A percentile compares a stretch with the other conserved stretches of the same genome.
Conservation (phyloP, 2,888 invertebrate genomes). For the Hymenopus coronatus region DNA sequence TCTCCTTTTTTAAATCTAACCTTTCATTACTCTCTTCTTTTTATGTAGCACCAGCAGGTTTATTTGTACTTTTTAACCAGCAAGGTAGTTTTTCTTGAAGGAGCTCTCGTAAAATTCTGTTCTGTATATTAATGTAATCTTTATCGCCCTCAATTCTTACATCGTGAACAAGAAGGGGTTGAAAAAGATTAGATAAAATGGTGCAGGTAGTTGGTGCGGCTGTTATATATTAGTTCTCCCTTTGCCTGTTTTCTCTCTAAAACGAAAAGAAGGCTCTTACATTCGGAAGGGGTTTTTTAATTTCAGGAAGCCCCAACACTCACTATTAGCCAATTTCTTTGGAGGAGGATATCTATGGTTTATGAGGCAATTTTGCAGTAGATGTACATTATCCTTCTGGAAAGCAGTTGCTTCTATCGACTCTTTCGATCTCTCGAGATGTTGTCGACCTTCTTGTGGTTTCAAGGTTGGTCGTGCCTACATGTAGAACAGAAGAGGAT, state of each 20-base stretch:
- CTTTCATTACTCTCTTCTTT: not conserved
- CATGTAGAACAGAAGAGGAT: not conserved
- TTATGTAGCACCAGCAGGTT: not conserved
- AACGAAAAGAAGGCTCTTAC: not conserved
- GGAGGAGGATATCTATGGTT: not conserved
- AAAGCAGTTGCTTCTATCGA: not conserved
- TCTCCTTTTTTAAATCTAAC: not conserved
- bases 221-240: not conserved
- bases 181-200: not conserved
- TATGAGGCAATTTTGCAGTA: not conserved
- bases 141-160: not conserved
- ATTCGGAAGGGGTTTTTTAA: not conserved
- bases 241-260: not conserved
- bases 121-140: not conserved
- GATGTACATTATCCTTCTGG: not conserved
- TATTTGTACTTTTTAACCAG: not conserved
- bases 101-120: not conserved
- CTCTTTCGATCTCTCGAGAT: not conserved
- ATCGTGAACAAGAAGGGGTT: not conserved
- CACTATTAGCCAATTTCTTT: constrained; percentile 4
- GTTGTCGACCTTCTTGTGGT: not conserved
- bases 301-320: constrained; percentile 5
- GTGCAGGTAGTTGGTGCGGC: not conserved
- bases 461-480: not conserved
- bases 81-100: not conserved